A percentile compares a stretch with the other conserved stretches of the same genome.
Evolutionary conservation across 2,113 vertebrate species (phyloP).

Genomic region (Proteles cristata): DNA sequence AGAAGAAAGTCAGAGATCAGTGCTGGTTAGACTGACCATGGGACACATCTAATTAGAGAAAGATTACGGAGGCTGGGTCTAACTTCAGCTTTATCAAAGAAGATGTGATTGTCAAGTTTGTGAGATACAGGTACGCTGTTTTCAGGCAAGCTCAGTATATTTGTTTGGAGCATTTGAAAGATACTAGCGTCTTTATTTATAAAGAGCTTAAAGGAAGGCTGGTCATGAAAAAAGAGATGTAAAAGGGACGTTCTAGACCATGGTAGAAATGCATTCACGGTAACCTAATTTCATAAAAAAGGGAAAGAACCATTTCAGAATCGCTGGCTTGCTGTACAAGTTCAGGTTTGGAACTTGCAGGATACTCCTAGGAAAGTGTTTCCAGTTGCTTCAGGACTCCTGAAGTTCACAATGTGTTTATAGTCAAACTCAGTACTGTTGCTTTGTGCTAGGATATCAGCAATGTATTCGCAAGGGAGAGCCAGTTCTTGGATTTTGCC

Average conservation of each 20-base stretch:
- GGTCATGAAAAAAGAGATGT: background rate
- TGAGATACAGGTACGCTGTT: background rate
- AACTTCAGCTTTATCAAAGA: background rate
- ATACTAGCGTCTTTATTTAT: background rate
- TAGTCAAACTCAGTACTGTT: background rate
- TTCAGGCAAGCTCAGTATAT: background rate
- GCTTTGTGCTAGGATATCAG: background rate
- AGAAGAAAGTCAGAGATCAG: background rate
- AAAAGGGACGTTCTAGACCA: background rate
- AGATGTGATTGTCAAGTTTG: background rate
- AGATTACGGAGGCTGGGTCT: background rate
- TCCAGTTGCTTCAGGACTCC: background rate
- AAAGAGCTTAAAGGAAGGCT: background rate
- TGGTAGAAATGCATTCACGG: background rate
- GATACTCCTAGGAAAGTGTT: background rate
- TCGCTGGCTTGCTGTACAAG: background rate
- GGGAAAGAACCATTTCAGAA: background rate
- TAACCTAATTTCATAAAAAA: background rate
- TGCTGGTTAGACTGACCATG: background rate
- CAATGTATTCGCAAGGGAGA: conserved; percentile 7
- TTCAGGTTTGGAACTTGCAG: background rate
- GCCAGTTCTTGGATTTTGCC: background rate
- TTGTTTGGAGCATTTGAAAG: background rate
- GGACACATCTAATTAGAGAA: background rate
- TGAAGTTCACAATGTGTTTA: background rate